Evolutionary conservation across 2,113 vertebrate species (phyloP).

Genomic region (Todiramphus chloris): DNA sequence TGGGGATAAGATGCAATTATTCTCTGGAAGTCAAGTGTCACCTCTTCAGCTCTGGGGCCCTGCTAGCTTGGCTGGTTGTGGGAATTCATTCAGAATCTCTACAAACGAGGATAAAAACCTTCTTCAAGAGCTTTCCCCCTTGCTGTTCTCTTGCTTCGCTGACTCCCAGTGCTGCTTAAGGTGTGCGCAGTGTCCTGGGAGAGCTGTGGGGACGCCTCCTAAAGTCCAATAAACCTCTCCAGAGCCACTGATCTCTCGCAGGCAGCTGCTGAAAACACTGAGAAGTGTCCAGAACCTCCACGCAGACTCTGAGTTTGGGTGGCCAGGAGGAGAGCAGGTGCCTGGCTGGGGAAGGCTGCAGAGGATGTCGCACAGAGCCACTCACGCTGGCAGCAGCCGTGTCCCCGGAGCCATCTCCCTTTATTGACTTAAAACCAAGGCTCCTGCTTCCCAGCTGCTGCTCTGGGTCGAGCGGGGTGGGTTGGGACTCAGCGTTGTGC

Average conservation of each 20-base stretch:
- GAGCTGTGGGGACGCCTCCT: neutral
- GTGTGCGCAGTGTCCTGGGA: accelerated
- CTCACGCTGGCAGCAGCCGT: accelerated
- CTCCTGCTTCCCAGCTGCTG: neutral
- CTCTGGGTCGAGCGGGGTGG: neutral
- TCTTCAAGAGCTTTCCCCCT: neutral
- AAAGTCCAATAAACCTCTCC: neutral
- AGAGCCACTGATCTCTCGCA: neutral
- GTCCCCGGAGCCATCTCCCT: neutral
- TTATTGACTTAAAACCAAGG: neutral
- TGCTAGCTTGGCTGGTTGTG: neutral
- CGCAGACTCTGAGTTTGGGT: neutral
- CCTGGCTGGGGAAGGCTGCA: neutral
- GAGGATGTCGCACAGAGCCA: neutral
- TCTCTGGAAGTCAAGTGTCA: neutral
- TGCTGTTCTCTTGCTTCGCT: neutral
- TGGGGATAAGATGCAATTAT: neutral
- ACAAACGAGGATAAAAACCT: neutral
- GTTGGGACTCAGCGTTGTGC: neutral
- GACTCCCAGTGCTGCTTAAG: neutral
- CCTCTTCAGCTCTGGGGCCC: neutral
- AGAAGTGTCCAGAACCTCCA: neutral
- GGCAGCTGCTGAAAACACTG: neutral
- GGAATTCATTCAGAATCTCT: neutral
- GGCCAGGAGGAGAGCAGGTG: neutral